phyloP scores from a whole-genome alignment of 2,113 vertebrate species.

The Apteryx mantelli region DNA sequence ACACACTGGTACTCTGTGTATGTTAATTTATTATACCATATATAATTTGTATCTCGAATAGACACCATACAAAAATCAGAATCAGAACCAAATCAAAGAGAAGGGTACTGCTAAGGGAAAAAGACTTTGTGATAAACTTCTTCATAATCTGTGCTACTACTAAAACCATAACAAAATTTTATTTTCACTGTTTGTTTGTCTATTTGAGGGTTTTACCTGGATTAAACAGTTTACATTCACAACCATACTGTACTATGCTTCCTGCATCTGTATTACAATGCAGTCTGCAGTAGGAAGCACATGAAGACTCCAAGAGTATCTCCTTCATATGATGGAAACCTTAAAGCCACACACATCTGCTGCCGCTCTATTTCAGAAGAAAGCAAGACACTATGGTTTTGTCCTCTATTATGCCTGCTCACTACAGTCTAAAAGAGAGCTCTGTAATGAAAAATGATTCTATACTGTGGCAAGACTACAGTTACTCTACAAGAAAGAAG shows the following conservation, averaged over 20 bases:
- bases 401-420: not conserved
- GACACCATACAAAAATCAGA: not conserved
- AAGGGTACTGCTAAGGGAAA: not conserved
- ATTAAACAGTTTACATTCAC: not conserved
- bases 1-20: not conserved
- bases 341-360: not conserved
- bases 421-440: not conserved
- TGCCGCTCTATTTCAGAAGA: not conserved
- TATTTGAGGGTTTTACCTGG: rapidly evolving
- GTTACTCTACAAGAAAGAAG: not conserved
- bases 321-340: not conserved
- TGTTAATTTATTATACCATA: not conserved
- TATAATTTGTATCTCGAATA: not conserved
- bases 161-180: not conserved
- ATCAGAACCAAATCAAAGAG: not conserved
- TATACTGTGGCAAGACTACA: not conserved
- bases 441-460: not conserved
- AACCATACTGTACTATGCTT: not conserved
- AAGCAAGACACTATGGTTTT: not conserved
- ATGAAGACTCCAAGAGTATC: not conserved
- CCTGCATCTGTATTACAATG: not conserved
- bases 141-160: not conserved
- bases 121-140: not conserved
- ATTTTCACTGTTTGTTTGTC: not conserved
- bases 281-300: not conserved